These are phyloP conservation scores for Salarias fasciatus DNA, from an alignment of 2,797 vertebrate species.

Conservation along the genomic window DNA sequence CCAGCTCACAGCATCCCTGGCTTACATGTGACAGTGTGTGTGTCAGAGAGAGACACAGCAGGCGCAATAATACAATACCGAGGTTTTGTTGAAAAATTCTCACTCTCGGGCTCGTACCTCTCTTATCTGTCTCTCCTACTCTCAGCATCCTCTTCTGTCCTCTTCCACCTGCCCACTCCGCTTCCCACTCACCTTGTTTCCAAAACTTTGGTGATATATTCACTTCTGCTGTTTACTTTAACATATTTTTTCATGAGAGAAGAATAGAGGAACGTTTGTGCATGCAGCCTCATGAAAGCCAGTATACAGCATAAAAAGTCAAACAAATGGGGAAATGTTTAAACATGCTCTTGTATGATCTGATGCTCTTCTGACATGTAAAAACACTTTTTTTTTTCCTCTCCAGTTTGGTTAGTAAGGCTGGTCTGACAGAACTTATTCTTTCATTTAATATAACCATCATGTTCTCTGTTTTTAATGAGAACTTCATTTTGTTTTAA, in stretches of 20 bases:
- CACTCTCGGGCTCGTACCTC: slow-evolving; percentile 3
- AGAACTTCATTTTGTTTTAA: no score
- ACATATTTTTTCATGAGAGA: not conserved
- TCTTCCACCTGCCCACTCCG: not conserved
- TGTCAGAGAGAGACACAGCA: slow-evolving; percentile 2
- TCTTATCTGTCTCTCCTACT: not conserved
- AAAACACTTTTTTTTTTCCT: no score
- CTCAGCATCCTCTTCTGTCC: not conserved
- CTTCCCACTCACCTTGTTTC: slow-evolving; percentile 14
- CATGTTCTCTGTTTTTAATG: no score
- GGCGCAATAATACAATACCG: slow-evolving; percentile 30
- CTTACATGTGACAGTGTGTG: slow-evolving; percentile 22
- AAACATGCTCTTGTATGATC: no score
- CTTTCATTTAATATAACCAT: no score
- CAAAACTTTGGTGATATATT: slow-evolving; percentile 14
- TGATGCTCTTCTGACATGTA: no score
- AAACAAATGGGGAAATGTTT: no score
- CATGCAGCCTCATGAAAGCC: not conserved
- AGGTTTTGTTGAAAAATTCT: slow-evolving; percentile 7
- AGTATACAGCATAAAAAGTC: not conserved
- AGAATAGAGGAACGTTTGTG: not conserved
- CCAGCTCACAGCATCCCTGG: slow-evolving; percentile 17
- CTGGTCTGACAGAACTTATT: no score
- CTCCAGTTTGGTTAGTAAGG: no score
- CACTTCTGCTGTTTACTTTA: not conserved